Percentiles rank a stretch among this genome's conserved stretches.
These are phyloP conservation scores for Operophtera brumata DNA, from an alignment of 2,888 invertebrate genomes.

Conservation along the genomic window DNA sequence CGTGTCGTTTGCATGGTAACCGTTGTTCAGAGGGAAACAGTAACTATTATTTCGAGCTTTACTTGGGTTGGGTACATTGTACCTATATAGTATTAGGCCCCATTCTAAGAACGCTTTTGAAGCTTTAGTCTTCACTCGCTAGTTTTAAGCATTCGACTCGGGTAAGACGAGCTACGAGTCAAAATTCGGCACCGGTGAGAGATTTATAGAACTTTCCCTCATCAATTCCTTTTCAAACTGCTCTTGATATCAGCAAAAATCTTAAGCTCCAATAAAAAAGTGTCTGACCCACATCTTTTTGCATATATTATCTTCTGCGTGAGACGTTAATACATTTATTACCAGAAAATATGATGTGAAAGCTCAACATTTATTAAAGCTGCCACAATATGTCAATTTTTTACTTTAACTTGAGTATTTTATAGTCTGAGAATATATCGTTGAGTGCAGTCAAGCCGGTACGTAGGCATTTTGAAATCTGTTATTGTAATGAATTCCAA, in stretches of 20 bases:
- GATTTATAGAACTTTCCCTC: no score
- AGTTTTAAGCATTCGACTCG: no score
- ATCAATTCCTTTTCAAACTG: background rate
- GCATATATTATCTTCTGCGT: background rate
- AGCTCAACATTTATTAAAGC: constrained; percentile 1
- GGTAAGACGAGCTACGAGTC: no score
- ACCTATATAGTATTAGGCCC: no score
- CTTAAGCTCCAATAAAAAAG: background rate
- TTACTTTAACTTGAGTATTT: background rate
- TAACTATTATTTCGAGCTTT: no score
- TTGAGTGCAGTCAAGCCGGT: constrained; percentile 2
- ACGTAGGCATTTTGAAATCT: constrained; percentile 37
- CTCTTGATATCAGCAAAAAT: constrained; percentile 1
- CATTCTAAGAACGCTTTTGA: no score
- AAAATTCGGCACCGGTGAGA: no score
- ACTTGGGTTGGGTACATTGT: no score
- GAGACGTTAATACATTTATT: background rate
- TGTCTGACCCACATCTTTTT: background rate
- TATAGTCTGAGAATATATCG: constrained; percentile 2
- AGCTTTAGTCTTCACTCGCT: no score
- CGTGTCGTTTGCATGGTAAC: no score
- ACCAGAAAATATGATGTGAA: constrained; percentile 8
- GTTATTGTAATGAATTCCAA: constrained; percentile 52
- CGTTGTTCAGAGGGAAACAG: no score
- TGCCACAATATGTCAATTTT: background rate